A percentile compares a stretch with the other conserved stretches of the same genome.
Conservation (phyloP, 2,888 invertebrate genomes). For the Carcina quercana region DNA sequence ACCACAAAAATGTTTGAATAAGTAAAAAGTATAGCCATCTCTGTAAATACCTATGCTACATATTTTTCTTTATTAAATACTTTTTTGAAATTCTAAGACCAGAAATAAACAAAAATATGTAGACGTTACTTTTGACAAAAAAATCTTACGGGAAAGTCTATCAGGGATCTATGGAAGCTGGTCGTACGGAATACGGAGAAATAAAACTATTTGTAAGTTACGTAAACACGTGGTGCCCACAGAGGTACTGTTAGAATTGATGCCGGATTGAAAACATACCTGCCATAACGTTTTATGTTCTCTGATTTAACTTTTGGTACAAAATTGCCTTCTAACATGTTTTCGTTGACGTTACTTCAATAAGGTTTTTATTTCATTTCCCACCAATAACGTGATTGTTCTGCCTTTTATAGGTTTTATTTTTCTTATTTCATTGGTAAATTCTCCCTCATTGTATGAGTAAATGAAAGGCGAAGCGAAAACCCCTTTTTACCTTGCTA, state of each 20-base stretch:
- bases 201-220: constrained; percentile 20
- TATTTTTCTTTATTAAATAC: too few relatives aligned
- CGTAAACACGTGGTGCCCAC: constrained; percentile 21
- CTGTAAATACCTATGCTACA: too few relatives aligned
- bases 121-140: constrained; percentile 6
- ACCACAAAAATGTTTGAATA: too few relatives aligned
- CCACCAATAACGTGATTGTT: too few relatives aligned
- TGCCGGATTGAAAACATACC: constrained; percentile 16
- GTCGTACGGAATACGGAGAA: constrained; percentile 14
- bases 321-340: constrained; percentile 1
- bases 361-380: too few relatives aligned
- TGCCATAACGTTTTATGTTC: constrained; percentile 5
- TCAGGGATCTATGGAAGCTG: constrained; percentile 7
- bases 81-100: too few relatives aligned
- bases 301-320: neutral
- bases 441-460: constrained; percentile 9
- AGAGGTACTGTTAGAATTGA: constrained; percentile 15
- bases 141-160: constrained; percentile 9
- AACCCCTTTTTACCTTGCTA: constrained; percentile 19
- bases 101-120: too few relatives aligned
- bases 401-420: too few relatives aligned
- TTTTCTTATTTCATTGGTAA: neutral
- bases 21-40: too few relatives aligned
- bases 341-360: neutral
- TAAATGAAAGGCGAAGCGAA: constrained; percentile 11